Percentiles rank a stretch among this genome's conserved stretches.
Evolutionary conservation across 2,888 invertebrate species (phyloP).

Genomic region (Melanchra persicariae): DNA sequence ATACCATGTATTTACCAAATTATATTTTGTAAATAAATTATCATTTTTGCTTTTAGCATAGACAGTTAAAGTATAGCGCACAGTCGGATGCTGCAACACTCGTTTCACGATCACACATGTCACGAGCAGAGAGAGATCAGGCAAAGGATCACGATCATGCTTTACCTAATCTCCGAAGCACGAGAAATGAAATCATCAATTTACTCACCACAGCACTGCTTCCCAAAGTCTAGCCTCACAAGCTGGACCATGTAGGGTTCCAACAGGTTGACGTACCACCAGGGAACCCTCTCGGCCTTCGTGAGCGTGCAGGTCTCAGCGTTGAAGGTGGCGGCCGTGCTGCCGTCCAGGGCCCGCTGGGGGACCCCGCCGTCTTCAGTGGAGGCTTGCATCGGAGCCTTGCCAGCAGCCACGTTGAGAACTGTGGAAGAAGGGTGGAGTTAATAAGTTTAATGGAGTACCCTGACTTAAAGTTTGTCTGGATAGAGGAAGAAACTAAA

Average conservation of each 20-base stretch:
- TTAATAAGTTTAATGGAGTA: not conserved
- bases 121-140: too few species aligned
- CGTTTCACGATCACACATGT: too few species aligned
- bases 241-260: constrained; percentile 99
- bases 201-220: constrained; percentile 95
- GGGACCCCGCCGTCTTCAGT: constrained; percentile 96
- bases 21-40: too few species aligned
- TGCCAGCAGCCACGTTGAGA: constrained; percentile 97
- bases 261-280: constrained; percentile 98
- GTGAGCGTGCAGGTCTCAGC: constrained; percentile 97
- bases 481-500: not conserved
- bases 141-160: too few species aligned
- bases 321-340: constrained; percentile 95
- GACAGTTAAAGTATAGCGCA: too few species aligned
- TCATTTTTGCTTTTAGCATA: too few species aligned
- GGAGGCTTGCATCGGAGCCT: constrained; percentile 98
- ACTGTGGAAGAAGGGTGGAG: constrained; percentile 90
- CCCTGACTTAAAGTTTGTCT: not conserved
- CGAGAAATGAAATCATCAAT: not conserved
- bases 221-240: constrained; percentile 97
- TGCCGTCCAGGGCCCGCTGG: constrained; percentile 97
- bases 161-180: too few species aligned
- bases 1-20: too few species aligned
- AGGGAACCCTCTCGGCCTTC: constrained; percentile 95
- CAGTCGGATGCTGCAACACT: too few species aligned